These are phyloP conservation scores for Andricus curvator DNA, from an alignment of 2,888 invertebrate genomes.

Conservation along the genomic window DNA sequence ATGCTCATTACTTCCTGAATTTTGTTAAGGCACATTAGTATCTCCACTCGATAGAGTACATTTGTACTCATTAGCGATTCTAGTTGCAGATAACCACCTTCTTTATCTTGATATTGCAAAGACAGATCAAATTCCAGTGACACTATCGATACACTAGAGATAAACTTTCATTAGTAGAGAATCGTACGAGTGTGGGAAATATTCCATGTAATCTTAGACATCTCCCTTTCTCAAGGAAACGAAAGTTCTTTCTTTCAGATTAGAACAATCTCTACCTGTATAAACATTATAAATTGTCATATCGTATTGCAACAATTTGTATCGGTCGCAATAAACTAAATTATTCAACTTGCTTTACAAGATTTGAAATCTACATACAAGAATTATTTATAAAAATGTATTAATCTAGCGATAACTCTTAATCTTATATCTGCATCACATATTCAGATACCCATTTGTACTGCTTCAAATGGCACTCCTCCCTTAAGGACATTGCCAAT, in stretches of 20 bases:
- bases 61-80: constrained; percentile 15
- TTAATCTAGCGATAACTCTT: neutral
- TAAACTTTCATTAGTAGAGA: constrained; percentile 12
- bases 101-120: constrained; percentile 19
- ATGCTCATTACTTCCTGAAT: constrained; percentile 12
- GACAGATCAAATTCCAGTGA: constrained; percentile 27
- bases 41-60: neutral
- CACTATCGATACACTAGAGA: constrained; percentile 17
- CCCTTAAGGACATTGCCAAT: neutral
- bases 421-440: neutral
- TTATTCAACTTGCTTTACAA: neutral
- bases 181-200: constrained; percentile 4
- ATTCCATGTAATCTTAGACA: neutral
- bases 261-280: neutral
- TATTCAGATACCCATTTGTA: neutral
- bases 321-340: neutral
- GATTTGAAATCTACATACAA: neutral
- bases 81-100: constrained; percentile 10
- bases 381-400: neutral
- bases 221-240: neutral
- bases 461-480: neutral
- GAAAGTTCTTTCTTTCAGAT: neutral
- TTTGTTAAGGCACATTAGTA: neutral
- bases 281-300: neutral
- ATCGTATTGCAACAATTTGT: neutral